phyloP scores from a whole-genome alignment of 2,888 invertebrate genomes.

The Trichopria drosophilae region DNA sequence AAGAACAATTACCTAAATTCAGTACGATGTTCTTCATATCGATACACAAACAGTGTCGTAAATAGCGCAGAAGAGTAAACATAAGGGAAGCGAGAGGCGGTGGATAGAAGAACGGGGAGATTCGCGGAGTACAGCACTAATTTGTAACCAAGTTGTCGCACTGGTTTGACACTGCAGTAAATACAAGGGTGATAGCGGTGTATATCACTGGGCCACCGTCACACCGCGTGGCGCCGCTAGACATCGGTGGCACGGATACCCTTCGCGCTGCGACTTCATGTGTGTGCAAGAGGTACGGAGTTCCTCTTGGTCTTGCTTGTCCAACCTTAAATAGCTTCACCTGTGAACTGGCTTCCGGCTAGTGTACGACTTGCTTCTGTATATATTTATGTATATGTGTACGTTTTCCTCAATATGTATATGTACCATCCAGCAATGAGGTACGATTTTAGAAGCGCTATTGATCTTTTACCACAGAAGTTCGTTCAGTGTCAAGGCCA shows the following conservation, averaged over 20 bases:
- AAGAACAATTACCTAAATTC: too few relatives aligned
- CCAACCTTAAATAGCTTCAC: slow-evolving; percentile 36
- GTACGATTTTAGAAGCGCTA: slow-evolving; percentile 40
- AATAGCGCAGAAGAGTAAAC: too few relatives aligned
- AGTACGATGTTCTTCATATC: too few relatives aligned
- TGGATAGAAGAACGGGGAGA: slow-evolving; percentile 24
- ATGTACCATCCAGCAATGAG: slow-evolving; percentile 34
- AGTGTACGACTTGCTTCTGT: slow-evolving; percentile 27
- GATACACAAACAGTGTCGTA: slow-evolving; percentile 38
- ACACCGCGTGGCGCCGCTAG: slow-evolving; percentile 35
- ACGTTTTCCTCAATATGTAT: slow-evolving; percentile 18
- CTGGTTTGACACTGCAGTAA: slow-evolving; percentile 58
- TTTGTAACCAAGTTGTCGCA: slow-evolving; percentile 58
- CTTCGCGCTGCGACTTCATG: slow-evolving; percentile 25
- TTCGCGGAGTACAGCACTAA: slow-evolving; percentile 52
- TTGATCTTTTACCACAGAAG: slow-evolving; percentile 33
- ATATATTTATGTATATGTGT: slow-evolving; percentile 2
- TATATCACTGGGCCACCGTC: slow-evolving; percentile 51
- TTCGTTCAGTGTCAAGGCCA: slow-evolving; percentile 38
- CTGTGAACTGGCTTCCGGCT: slow-evolving; percentile 30
- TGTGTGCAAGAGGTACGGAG: slow-evolving; percentile 5
- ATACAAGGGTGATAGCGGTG: slow-evolving; percentile 56
- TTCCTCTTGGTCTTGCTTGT: slow-evolving; percentile 26
- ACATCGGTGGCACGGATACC: slow-evolving; percentile 31
- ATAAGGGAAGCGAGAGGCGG: too few relatives aligned